Evolutionary conservation across 1,140 invertebrate genomes (phyloP), one percentile per base, ranked within the genome.

Genomic region (Lasioglossum baleicum): DNA sequence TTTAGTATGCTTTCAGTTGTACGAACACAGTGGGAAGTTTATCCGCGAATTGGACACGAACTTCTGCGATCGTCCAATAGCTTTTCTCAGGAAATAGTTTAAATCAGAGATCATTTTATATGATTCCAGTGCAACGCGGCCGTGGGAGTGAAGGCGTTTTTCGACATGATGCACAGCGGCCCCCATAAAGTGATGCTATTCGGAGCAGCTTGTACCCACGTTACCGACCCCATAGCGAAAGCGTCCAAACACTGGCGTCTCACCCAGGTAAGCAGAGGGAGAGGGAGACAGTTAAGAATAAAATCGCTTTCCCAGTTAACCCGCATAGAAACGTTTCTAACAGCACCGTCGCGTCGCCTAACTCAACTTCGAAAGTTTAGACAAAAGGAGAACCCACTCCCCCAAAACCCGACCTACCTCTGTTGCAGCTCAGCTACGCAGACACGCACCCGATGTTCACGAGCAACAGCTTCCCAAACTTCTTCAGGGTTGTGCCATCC

Each of bases 401-500:
- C 2, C 8, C 58, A n/a, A 56, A 65, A 48, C 44, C 15, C 13
- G 5, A 20, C 51, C 63, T 44, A 8, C 13, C 88, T 88, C 56
- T 90, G 82, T 94, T 94, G 11, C 95, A 99, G 96, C 93, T 99
- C 35, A 99, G 98, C 3, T 99, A 99, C 92, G 98, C 98, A 4
- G 99, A 99, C 92, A 99, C 98, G 20, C 98, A 99, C 94, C 98
- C 99, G 2, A 98, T 99, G 96, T 99, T 99, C 93, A 98, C 98
- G 1, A 97, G 96, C 88, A 96, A 97, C 81, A 97, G 96, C 77
- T 99, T 98, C 92, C 98, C 97, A 5, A 99, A 99, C 93, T 99
- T 99, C 94, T 99, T 98, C 93, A 96, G 98, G 26, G 97, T 99
- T 78, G 98, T 99, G 40, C 98, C 98, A 7, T 98, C 97, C 51